phyloP scores from a whole-genome alignment of 35 echinoderm and acorn worm species.

The Heliocidaris tuberculata region DNA sequence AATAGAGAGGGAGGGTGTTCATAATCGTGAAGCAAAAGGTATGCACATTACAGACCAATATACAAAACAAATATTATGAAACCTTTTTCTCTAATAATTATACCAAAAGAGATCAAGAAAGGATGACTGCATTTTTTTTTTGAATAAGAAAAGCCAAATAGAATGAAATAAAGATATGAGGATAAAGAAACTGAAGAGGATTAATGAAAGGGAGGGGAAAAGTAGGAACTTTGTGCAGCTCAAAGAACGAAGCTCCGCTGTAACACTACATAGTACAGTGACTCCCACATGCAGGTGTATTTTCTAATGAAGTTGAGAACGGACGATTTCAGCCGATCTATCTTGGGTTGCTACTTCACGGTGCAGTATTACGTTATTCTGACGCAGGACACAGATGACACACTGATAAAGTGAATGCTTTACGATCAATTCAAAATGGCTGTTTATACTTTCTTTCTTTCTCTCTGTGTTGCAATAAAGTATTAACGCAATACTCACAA shows the following conservation, averaged over 20 bases:
- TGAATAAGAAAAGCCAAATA: neutral
- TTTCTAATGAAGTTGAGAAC: constrained; percentile 47
- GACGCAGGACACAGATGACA: constrained; percentile 12
- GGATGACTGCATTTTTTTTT: no score
- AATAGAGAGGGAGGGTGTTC: no score
- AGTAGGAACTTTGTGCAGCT: constrained; percentile 12
- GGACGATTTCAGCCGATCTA: constrained; percentile 51
- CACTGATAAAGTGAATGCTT: neutral
- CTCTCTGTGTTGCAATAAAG: no score
- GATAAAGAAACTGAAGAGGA: neutral
- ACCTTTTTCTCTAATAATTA: no score
- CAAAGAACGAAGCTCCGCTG: neutral
- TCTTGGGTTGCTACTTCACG: constrained; percentile 48
- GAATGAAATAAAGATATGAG: neutral
- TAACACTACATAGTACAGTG: constrained; percentile 28
- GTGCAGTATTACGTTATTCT: neutral
- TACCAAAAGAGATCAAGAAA: neutral
- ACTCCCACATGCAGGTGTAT: constrained; percentile 48
- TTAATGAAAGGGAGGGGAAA: neutral
- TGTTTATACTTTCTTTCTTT: no score
- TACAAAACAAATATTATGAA: no score
- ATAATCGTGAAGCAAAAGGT: no score
- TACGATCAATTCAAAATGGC: neutral
- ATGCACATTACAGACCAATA: no score
- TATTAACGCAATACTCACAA: no score